Percentiles rank a stretch among this genome's conserved stretches.
These are phyloP conservation scores for Bolinopsis microptera DNA, from an alignment of 37 sponge, comb jelly and placozoan species.

Conservation along the genomic window DNA sequence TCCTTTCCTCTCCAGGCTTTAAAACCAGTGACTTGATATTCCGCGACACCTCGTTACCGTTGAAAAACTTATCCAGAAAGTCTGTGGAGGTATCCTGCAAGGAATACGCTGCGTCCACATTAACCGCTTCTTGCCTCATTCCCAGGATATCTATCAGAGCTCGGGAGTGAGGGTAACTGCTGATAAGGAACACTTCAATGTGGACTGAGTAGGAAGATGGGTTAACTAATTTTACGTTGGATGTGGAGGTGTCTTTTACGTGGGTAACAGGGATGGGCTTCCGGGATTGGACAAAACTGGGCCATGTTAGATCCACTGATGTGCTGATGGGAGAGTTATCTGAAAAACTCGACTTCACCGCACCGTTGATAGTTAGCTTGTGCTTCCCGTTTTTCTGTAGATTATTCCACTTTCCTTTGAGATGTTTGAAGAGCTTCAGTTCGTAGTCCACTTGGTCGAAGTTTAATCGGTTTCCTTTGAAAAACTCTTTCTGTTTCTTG, in stretches of 20 bases:
- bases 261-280: conserved; percentile 3
- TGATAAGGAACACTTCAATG: conserved; percentile 44
- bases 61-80: conserved; percentile 5
- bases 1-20: neutral
- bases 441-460: conserved; percentile 57
- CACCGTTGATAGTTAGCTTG: conserved; percentile 26
- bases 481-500: conserved; percentile 46
- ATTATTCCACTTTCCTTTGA: conserved; percentile 46
- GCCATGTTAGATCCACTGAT: neutral
- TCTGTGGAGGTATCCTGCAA: neutral
- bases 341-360: conserved; percentile 40
- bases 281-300: neutral
- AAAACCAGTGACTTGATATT: neutral
- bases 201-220: conserved; percentile 35
- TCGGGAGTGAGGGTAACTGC: conserved; percentile 44
- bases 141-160: conserved; percentile 62
- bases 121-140: conserved; percentile 33
- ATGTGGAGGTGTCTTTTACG: neutral
- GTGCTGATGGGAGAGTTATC: conserved; percentile 16
- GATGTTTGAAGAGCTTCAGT: conserved; percentile 36
- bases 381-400: conserved; percentile 19
- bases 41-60: conserved; percentile 11
- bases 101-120: conserved; percentile 14
- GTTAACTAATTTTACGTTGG: neutral
- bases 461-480: conserved; percentile 24